Base-by-base conservation (phyloP, 2,113 vertebrate species). In the Puntigrus tetrazona region DNA sequence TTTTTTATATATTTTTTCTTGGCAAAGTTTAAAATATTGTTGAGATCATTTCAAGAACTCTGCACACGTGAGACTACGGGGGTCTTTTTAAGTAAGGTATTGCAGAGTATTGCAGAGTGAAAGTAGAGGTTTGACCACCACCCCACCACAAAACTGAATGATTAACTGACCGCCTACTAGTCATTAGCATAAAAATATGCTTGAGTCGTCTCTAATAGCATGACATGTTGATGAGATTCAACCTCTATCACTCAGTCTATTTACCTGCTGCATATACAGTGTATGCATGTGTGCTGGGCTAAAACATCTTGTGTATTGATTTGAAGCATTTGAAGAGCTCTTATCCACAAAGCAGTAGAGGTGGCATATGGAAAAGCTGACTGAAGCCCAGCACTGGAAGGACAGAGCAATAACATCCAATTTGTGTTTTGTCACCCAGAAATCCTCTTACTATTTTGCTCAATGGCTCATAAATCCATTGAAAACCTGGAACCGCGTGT, bases 341-440 rank as follows among this genome's bases (percentile, higher is more conserved):
- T 65, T 57, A 76, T 11, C 34, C 9, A 38, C 3, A 34, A 20
- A 55, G 55, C 38, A 29, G 25, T 78, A 72, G 25, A 36, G 27
- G 36, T 34, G 52, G 81, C 70, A 73, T 75, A 45, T 45, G 25
- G 25, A 65, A 74, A 75, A 27, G 22, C 52, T 57, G 29, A 47
- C 50, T 7, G 22, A 41, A 81, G 31, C 22, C 3, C 72, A 31
- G 29, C 65, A 47, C 57, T 18, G 20, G 22, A 59, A 22, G 67
- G 65, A n/a, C 80, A 55, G 22, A 27, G 29, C 59, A n/a, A 47
- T 83, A 67, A 84, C 31, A 84, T 36, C 59, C 31, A 77, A 55
- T 50, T 65, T 77, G 59, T 77, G 59, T 41, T 65, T 75, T 83
- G 41, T 31, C 25, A 34, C 41, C 52, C 41, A 52, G 5, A 36